Conservation (phyloP, 2,113 vertebrate species). For the Pongo abelii region DNA sequence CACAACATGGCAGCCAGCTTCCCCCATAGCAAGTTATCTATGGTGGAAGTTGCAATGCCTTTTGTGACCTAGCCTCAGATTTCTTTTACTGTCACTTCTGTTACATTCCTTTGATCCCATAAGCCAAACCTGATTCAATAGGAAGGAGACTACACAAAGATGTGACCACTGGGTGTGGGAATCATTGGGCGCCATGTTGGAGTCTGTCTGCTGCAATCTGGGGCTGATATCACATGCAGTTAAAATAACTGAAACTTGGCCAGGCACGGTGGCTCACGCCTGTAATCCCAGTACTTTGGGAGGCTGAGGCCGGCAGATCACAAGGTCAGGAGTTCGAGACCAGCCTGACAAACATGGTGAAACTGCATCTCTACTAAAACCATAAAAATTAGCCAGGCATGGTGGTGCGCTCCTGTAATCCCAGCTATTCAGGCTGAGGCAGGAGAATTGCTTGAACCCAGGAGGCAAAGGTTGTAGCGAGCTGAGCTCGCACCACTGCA, state of each 20-base stretch:
- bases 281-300: too few species aligned
- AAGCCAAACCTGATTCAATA: not conserved
- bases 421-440: too few species aligned
- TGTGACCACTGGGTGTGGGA: rapidly evolving
- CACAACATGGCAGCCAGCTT: not conserved
- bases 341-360: too few species aligned
- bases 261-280: too few species aligned
- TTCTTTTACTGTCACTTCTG: not conserved
- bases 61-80: not conserved
- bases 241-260: not conserved
- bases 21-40: not conserved
- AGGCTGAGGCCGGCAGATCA: too few species aligned
- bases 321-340: too few species aligned
- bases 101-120: not conserved
- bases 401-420: too few species aligned
- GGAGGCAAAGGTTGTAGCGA: too few species aligned
- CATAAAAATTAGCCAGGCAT: too few species aligned
- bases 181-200: not conserved
- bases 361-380: too few species aligned
- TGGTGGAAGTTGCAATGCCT: not conserved
- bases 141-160: not conserved
- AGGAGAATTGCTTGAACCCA: too few species aligned
- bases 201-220: not conserved
- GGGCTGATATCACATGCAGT: not conserved
- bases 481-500: too few species aligned